A percentile compares a stretch with the other conserved stretches of the same genome.
These are phyloP conservation scores for Pangasius sanitwongsei DNA, from an alignment of 2,797 vertebrate species.

Conservation along the genomic window DNA sequence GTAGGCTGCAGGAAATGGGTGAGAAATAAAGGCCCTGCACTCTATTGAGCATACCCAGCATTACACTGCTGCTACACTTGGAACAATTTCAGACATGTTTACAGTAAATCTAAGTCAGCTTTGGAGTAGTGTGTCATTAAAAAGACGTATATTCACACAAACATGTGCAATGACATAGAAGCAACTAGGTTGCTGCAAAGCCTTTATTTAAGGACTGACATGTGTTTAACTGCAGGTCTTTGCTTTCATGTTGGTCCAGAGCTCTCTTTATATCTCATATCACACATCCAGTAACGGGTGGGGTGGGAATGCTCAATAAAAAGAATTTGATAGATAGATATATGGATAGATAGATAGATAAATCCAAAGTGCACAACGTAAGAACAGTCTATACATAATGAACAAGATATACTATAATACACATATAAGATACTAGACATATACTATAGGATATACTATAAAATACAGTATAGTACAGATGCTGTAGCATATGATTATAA, in stretches of 20 bases:
- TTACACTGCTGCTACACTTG: not conserved
- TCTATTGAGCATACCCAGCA: not conserved
- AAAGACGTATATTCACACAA: slow-evolving; percentile 41
- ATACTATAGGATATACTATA: not conserved
- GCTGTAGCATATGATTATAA: not conserved
- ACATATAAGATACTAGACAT: no score
- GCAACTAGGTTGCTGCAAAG: slow-evolving; percentile 9
- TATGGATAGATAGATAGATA: not conserved
- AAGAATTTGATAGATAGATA: not conserved
- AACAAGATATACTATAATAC: no score
- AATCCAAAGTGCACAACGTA: not conserved
- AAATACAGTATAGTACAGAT: no score
- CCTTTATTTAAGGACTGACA: slow-evolving; percentile 40
- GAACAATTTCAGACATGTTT: not conserved
- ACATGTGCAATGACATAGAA: slow-evolving; percentile 32
- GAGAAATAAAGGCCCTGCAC: not conserved
- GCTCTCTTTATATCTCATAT: not conserved
- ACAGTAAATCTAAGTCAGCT: not conserved
- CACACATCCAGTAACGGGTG: not conserved
- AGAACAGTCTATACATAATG: not conserved
- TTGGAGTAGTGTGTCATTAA: slow-evolving; percentile 30
- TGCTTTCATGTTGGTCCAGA: slow-evolving; percentile 7
- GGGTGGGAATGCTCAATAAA: not conserved
- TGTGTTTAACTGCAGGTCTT: slow-evolving; percentile 43
- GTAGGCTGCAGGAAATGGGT: not conserved